phyloP scores from a whole-genome alignment of 2,888 invertebrate genomes.

The Rhagonycha fulva region DNA sequence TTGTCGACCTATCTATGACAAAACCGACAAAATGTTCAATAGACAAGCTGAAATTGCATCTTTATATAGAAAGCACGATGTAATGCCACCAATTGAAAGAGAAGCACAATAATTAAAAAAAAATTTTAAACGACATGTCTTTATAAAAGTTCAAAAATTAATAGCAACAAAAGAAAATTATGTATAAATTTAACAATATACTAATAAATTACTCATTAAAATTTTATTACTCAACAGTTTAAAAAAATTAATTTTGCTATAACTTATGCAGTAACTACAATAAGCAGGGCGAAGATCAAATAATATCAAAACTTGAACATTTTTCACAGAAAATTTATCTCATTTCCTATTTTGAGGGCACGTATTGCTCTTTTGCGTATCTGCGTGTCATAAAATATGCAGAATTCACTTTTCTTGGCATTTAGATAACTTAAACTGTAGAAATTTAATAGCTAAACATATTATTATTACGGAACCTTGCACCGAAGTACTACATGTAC shows the following conservation, averaged over 20 bases:
- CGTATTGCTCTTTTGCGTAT: neutral
- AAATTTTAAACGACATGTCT: neutral
- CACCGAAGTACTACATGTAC: too few species aligned
- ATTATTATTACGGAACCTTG: neutral
- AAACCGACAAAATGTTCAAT: conserved; percentile 38
- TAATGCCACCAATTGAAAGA: conserved; percentile 37
- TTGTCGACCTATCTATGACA: conserved; percentile 43
- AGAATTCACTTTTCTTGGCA: neutral
- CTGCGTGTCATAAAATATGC: neutral
- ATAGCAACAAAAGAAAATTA: neutral
- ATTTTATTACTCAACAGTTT: neutral
- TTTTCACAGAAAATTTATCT: neutral
- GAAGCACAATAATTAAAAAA: conserved; percentile 10
- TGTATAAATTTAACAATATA: neutral
- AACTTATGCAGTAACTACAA: neutral
- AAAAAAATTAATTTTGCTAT: neutral
- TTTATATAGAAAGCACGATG: conserved; percentile 45
- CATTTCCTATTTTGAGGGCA: neutral
- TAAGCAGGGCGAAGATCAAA: neutral
- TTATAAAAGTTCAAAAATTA: neutral
- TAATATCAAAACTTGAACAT: neutral
- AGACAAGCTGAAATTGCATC: conserved; percentile 42
- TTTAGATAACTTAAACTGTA: neutral
- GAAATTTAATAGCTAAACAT: neutral
- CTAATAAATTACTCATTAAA: neutral